A percentile compares a stretch with the other conserved stretches of the same genome.
These are phyloP conservation scores for Chrysolina americana DNA, from an alignment of 2,888 invertebrate species.

Conservation along the genomic window DNA sequence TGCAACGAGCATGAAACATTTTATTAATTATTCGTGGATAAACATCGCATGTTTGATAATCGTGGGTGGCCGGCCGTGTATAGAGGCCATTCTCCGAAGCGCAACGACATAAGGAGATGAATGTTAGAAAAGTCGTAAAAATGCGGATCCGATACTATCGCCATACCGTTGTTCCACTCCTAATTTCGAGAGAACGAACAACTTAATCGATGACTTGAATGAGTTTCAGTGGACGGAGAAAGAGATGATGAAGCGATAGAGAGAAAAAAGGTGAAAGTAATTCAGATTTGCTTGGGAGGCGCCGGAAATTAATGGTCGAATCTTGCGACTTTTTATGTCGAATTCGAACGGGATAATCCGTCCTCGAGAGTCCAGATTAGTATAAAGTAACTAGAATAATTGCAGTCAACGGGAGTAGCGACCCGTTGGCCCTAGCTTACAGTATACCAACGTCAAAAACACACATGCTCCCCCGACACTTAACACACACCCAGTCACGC, in stretches of 20 bases:
- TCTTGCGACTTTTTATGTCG: background rate
- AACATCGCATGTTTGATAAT: constrained; percentile 22
- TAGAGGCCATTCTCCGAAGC: constrained; percentile 1
- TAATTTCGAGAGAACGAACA: constrained; percentile 43
- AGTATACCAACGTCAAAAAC: too few relatives aligned
- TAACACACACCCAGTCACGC: too few relatives aligned
- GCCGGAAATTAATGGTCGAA: background rate
- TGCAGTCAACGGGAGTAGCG: too few relatives aligned
- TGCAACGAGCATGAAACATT: constrained; percentile 6
- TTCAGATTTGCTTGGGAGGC: background rate
- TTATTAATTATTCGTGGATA: constrained; percentile 23
- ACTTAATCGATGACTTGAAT: constrained; percentile 41
- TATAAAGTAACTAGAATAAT: background rate
- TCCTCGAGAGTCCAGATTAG: background rate
- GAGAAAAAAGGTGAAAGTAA: constrained; percentile 10
- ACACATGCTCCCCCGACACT: too few relatives aligned
- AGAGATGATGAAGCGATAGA: constrained; percentile 12
- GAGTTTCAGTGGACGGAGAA: constrained; percentile 34
- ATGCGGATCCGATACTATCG: constrained; percentile 1
- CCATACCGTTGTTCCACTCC: constrained; percentile 33
- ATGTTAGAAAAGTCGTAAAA: constrained; percentile 19
- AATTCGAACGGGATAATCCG: background rate
- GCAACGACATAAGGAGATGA: background rate
- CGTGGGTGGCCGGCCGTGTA: constrained; percentile 19
- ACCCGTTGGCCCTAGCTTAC: too few relatives aligned